Evolutionary conservation across 1,140 invertebrate species (phyloP), one percentile per base, ranked within the genome.

Genomic region (Pseudomyrmex sp.): DNA sequence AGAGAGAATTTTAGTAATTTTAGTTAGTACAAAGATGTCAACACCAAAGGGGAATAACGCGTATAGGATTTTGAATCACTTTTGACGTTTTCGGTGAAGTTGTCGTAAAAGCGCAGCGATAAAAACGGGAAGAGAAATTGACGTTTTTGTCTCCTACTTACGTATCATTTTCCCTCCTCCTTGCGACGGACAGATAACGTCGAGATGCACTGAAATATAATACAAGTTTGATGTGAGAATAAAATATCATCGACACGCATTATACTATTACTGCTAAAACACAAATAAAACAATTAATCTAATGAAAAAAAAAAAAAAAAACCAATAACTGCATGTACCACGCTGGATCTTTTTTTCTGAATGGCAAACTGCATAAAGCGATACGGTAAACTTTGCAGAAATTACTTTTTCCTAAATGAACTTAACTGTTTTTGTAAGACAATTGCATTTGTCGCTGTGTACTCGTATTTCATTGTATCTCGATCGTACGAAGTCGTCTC

Each of bases 21-120:
- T 61, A 70, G 63, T 85, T 70, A 83, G 80, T 76, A 70, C 65
- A 83, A 83, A 83, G 48, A 18, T 66, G 58, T 77, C 20, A 50
- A 83, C 82, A 50, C 74, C 61, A 66, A 83, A 20, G 10, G 12
- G 4, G 1, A 54, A 15, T 69, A 68, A 73, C 46, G 23, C 54
- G 54, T 50, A 20, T 50, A 80, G 44, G 73, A 44, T 13, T 7
- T 23, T 48, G 44, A n/a, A 66, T 56, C 54, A 61, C 20, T 44
- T 58, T 44, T 58, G 35, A 18, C 13, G 44, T 83, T 77, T 46
- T 35, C 35, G 35, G 66, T 7, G 20, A 35, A 4, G 58, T 23
- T 48, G 46, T 15, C 9, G 26, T 54, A 77, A 18, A 77, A 68
- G 35, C 46, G 65, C 10, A 23, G 44, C 66, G 66, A 61, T 46